Conservation (phyloP, 2,888 invertebrate genomes). For the Torymus auratus region DNA sequence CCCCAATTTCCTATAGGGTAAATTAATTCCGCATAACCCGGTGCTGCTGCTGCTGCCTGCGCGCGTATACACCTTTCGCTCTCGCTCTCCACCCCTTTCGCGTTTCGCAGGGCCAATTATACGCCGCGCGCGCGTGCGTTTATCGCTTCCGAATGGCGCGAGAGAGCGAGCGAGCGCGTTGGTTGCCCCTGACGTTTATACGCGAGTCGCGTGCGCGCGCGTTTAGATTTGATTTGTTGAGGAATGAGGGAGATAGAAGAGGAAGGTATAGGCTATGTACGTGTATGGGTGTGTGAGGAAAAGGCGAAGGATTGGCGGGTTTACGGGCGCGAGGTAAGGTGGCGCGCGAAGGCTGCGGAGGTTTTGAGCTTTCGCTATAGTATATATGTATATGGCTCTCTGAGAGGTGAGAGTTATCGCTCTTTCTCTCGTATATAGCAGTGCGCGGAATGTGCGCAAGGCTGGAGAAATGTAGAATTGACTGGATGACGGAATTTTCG, state of each 20-base stretch:
- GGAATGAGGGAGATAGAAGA: conserved; percentile 1
- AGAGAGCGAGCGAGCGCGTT: neutral
- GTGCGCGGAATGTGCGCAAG: too few species aligned
- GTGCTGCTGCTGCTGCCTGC: too few species aligned
- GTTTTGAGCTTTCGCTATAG: too few species aligned
- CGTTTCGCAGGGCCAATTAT: conserved; percentile 40
- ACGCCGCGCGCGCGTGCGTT: conserved; percentile 11
- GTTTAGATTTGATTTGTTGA: conserved; percentile 10
- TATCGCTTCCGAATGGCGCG: conserved; percentile 35
- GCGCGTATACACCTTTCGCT: neutral
- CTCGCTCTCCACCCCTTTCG: conserved; percentile 34
- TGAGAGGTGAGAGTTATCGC: too few species aligned
- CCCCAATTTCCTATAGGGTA: conserved; percentile 40
- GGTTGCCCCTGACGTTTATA: conserved; percentile 46
- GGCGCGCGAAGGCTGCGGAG: too few species aligned
- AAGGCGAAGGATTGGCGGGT: too few species aligned
- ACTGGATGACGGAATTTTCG: too few species aligned
- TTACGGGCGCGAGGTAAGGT: too few species aligned
- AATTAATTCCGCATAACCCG: conserved; percentile 47
- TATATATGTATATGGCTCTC: too few species aligned
- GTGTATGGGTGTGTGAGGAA: too few species aligned
- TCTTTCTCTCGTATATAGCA: too few species aligned
- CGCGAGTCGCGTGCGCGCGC: conserved; percentile 24
- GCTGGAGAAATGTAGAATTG: too few species aligned
- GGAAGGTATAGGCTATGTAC: neutral